These are phyloP conservation scores for Lepidocolaptes lacrymiger DNA, from an alignment of 2,797 vertebrate species.

Conservation along the genomic window DNA sequence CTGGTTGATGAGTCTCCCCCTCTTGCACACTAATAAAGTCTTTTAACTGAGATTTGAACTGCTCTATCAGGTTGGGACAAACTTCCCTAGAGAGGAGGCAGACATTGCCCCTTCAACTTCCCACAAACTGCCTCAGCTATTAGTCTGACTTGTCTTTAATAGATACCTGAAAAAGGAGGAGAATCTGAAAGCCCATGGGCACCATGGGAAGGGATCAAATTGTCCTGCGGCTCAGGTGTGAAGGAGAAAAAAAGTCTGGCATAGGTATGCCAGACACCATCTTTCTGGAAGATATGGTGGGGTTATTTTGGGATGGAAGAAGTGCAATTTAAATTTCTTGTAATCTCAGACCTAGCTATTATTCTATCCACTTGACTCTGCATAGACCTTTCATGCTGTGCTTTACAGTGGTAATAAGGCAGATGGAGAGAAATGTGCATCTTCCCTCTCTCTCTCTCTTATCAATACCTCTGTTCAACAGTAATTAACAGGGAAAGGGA, in stretches of 20 bases:
- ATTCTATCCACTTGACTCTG: conserved; percentile 9
- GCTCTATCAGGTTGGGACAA: not conserved
- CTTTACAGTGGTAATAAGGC: not conserved
- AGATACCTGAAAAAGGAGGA: not conserved
- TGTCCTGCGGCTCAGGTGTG: not conserved
- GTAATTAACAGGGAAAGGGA: conserved; percentile 11
- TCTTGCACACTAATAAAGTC: not conserved
- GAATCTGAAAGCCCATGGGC: not conserved
- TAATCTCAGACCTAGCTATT: not conserved
- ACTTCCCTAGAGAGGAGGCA: not conserved
- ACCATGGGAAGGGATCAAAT: not conserved
- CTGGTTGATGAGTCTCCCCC: not conserved
- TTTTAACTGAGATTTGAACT: not conserved
- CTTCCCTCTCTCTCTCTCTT: not conserved
- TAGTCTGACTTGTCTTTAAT: not conserved
- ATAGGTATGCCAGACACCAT: not conserved
- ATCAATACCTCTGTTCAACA: conserved; percentile 34
- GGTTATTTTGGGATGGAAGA: not conserved
- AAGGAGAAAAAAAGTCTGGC: not conserved
- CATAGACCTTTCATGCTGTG: conserved; percentile 8
- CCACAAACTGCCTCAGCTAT: not conserved
- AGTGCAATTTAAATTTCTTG: not conserved
- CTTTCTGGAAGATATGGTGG: not conserved
- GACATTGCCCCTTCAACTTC: not conserved
- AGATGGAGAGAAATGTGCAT: conserved; percentile 29